Base-by-base conservation (phyloP, 2,113 vertebrate genomes). In the Myotis brandtii region DNA sequence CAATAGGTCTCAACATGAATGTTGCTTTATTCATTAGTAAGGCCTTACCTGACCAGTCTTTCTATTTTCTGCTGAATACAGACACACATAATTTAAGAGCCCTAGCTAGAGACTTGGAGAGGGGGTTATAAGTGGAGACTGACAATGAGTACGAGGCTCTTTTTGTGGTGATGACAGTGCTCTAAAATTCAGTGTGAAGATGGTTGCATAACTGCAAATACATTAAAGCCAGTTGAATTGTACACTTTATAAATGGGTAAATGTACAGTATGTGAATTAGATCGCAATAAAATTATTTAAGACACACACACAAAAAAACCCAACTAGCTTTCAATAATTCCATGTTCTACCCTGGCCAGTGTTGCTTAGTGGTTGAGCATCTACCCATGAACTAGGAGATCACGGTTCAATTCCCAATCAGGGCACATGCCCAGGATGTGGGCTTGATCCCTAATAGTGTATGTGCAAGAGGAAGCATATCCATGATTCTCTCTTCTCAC, bases 11-110 rank as follows among this genome's bases (percentile, higher is more conserved):
- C 50, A 77, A 13, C 21, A 34, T 91, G 70, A 79, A 86, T 86
- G 76, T 82, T 92, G 37, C 82, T 96, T 72, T 21, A 21, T 92
- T 81, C 64, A 67, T 93, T 73, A 76, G 50, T 72, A 25, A 86
- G 70, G 5, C 18, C 13, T 76, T 76, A 80, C 11, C 4, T 56
- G 34, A 52, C 48, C 48, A 64, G 0, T 75, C 43, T 72, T 92
- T 27, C 40, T 16, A 62, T 17, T 67, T 95, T 86, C 9, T 5
- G 9, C 9, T n/a, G 12, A 18, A 20, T 50, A 3, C 72, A 50
- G 67, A 77, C 27, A 89, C 5, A n/a, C 10, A 52, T 21, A 82
- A 9, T 86, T 85, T 84, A 77, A 89, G 62, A 79, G 27, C 30
- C 14, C 16, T 87, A 62, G 54, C 54, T 81, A 40, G 77, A 84